Conservation (phyloP, 2,113 vertebrate genomes). For the Noturus placidus region DNA sequence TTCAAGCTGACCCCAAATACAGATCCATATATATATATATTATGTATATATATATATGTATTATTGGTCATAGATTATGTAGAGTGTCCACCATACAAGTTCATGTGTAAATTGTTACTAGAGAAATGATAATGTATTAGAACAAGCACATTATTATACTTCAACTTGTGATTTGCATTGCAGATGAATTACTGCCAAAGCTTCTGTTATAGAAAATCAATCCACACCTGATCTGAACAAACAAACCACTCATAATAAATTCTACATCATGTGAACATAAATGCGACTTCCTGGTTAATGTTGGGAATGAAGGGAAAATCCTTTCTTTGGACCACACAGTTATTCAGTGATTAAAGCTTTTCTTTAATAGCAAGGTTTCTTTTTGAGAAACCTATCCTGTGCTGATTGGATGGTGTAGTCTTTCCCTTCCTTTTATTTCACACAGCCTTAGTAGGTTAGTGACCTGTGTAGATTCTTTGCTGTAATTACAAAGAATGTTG, state of each 20-base stretch:
- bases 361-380: not conserved
- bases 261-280: not conserved
- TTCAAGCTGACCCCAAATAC: not conserved
- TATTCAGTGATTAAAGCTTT: not conserved
- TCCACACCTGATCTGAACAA: not conserved
- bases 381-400: not conserved
- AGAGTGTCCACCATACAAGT: not conserved
- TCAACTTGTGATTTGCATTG: not conserved
- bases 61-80: not conserved
- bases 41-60: too few species aligned
- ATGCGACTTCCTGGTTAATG: not conserved
- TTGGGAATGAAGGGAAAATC: not conserved
- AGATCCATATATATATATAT: too few species aligned
- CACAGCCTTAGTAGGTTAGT: conserved; percentile 15
- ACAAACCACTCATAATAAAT: not conserved
- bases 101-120: not conserved
- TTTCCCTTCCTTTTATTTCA: conserved; percentile 9
- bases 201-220: not conserved
- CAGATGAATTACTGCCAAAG: not conserved
- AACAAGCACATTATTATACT: not conserved
- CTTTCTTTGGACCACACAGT: not conserved
- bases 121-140: not conserved
- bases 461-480: conserved; percentile 43
- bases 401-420: not conserved
- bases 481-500: conserved; percentile 46